phyloP scores from a whole-genome alignment of 2,888 invertebrate species.

The Acrocyrtus sp. region DNA sequence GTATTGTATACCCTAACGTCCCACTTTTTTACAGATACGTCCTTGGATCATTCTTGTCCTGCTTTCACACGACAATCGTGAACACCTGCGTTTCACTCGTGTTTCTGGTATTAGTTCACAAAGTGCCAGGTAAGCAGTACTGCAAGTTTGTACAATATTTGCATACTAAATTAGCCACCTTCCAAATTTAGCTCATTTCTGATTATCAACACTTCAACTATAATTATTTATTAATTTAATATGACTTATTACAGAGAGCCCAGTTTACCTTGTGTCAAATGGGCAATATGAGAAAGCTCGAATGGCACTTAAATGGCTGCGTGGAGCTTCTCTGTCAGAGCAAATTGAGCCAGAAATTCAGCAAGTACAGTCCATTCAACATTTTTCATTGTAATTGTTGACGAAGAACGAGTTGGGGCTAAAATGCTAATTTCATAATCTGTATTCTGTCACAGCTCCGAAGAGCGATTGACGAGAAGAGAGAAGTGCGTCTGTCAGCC shows the following conservation, averaged over 20 bases:
- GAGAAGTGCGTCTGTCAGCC: constrained; percentile 45
- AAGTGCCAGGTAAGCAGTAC: constrained; percentile 23
- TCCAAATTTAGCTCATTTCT: too few species aligned
- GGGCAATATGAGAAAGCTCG: constrained; percentile 41
- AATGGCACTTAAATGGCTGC: constrained; percentile 36
- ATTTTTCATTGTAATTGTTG: too few species aligned
- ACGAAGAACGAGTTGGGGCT: too few species aligned
- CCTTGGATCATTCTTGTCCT: constrained; percentile 43
- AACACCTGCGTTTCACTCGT: constrained; percentile 16
- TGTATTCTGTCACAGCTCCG: too few species aligned
- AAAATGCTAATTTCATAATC: too few species aligned
- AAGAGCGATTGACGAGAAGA: constrained; percentile 46
- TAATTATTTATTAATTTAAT: too few species aligned
- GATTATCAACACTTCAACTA: too few species aligned
- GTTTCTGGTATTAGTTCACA: constrained; percentile 32
- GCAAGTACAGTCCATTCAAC: constrained; percentile 18
- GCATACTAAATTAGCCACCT: too few species aligned
- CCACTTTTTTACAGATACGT: constrained; percentile 27
- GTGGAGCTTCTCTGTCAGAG: constrained; percentile 44
- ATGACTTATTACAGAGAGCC: constrained; percentile 22
- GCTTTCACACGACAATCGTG: constrained; percentile 44
- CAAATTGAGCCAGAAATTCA: constrained; percentile 49
- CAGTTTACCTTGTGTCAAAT: constrained; percentile 39
- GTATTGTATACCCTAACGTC: background rate
- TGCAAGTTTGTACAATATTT: too few species aligned